Percentiles rank a stretch among this genome's conserved stretches.
phyloP scores from a whole-genome alignment of 2,888 invertebrate genomes.

The Dasysyrphus albostriatus region DNA sequence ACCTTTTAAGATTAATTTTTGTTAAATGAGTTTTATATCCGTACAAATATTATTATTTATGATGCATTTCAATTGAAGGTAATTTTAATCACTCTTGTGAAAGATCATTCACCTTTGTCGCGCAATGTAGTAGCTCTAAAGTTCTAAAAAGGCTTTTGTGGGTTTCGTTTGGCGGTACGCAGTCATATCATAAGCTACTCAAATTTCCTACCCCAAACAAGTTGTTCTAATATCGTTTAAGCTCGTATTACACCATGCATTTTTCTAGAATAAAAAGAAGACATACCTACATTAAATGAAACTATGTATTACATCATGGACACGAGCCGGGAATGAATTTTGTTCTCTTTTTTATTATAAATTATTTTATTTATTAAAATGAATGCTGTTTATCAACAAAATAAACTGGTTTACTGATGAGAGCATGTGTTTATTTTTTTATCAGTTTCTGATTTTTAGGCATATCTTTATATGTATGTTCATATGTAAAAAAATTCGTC shows the following conservation, averaged over 20 bases:
- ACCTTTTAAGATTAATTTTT: background rate
- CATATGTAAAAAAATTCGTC: background rate
- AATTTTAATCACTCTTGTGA: background rate
- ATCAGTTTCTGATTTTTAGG: too few species aligned
- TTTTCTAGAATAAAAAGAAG: background rate
- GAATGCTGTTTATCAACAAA: background rate
- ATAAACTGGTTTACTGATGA: background rate
- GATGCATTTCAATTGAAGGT: slow-evolving; percentile 5
- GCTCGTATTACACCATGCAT: background rate
- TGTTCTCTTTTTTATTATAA: background rate
- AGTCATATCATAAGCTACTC: background rate
- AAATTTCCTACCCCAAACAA: slow-evolving; percentile 14
- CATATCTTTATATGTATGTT: too few species aligned
- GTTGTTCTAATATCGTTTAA: background rate
- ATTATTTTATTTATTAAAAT: background rate
- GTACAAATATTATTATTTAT: background rate
- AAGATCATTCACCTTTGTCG: slow-evolving; percentile 22
- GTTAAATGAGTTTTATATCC: background rate
- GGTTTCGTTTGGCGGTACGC: slow-evolving; percentile 9
- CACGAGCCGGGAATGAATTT: background rate
- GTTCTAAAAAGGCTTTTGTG: background rate
- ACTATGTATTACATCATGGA: background rate
- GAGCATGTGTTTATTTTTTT: background rate
- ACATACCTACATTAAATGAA: too few species aligned
- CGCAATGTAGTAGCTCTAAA: background rate